Base-by-base conservation (phyloP, 1,140 invertebrate species). In the Zophobas atratus region DNA sequence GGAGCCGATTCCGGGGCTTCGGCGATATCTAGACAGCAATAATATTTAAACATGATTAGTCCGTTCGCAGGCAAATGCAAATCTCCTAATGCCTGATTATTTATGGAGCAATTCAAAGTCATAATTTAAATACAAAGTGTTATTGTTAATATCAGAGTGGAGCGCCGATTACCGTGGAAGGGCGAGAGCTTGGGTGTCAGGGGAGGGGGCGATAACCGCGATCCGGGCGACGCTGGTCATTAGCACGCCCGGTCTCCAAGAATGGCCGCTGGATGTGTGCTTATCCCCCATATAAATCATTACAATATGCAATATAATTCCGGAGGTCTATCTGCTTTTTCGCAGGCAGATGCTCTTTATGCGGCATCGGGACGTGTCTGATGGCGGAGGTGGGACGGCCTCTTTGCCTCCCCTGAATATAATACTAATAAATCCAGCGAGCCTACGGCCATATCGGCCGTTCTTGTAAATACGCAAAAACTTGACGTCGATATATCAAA, bases 301-400 rank as follows among this genome's bases (percentile, higher is more conserved):
- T 85, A 86, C 84, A 85, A 85, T 86, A 86, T 86, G 85, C 85
- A 86, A 86, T 86, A 86, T 86, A 86, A 86, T 86, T 85, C 85
- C 84, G 83, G 83, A 86, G 85, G 85, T 86, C 85, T 86, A 86
- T 86, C 84, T 85, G 85, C 80, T 85, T 85, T 85, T 85, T 85
- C 84, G 83, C 83, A 83, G 82, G 84, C 85, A 86, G 85, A 86
- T 86, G 85, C 85, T 86, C 85, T 85, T 86, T 86, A 85, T 85
- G 80, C 81, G 77, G 56, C 53, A 75, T 43, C 56, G 49, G 70
- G 55, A 67, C 74, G 43, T 63, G 48, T 48, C 74, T 75, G 77
- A 77, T 73, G 63, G 76, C 63, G 70, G 76, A 72, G 36, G 76
- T 77, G 39, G 60, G 60, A 67, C 39, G 57, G 6, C 38, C 39